A percentile compares a stretch with the other conserved stretches of the same genome.
phyloP scores from a whole-genome alignment of 2,797 vertebrate genomes.

The Cuculus canorus region DNA sequence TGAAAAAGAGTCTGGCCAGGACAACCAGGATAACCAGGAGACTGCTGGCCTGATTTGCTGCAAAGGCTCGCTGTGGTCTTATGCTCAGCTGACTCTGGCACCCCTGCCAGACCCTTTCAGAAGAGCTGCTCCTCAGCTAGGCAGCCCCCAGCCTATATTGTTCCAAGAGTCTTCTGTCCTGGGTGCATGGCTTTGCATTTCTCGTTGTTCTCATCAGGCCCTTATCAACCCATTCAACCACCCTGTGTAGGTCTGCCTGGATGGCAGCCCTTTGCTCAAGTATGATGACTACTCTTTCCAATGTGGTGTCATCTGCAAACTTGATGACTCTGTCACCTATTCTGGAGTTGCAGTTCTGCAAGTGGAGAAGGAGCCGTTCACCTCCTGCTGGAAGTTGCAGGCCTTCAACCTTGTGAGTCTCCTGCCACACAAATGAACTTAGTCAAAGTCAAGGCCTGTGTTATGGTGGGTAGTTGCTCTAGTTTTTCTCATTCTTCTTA shows the following conservation, averaged over 20 bases:
- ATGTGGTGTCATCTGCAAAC: neutral
- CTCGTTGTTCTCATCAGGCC: neutral
- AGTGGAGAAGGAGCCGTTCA: neutral
- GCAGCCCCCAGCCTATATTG: neutral
- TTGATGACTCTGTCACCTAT: neutral
- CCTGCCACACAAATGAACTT: neutral
- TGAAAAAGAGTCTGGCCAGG: too few species aligned
- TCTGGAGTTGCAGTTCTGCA: neutral
- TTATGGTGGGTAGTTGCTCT: neutral
- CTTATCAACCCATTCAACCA: neutral
- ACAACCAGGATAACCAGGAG: neutral
- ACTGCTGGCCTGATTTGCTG: fast-evolving
- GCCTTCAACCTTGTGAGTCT: neutral
- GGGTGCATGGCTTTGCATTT: neutral
- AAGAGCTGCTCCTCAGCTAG: neutral
- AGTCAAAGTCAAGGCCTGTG: neutral
- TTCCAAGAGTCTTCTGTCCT: neutral
- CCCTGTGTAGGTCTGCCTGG: neutral
- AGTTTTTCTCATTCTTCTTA: neutral
- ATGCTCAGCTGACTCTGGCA: neutral
- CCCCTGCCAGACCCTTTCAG: neutral
- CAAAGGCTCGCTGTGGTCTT: neutral
- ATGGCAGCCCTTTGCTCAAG: neutral
- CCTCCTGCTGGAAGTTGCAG: neutral
- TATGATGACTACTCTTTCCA: neutral